These are phyloP conservation scores for Harpalus rufipes DNA, from an alignment of 2,888 invertebrate species.

Conservation along the genomic window DNA sequence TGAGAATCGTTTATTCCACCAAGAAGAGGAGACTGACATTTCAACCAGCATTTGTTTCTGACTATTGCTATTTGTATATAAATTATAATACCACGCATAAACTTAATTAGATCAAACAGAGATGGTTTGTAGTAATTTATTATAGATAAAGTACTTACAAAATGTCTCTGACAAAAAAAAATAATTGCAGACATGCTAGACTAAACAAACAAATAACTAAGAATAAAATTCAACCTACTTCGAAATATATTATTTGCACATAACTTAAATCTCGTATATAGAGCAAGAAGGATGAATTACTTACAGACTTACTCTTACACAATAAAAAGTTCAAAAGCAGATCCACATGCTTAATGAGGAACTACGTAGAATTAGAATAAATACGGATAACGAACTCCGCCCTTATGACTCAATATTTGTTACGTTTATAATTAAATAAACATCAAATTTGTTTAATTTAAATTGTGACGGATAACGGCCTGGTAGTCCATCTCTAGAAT, in stretches of 20 bases:
- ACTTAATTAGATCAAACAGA: slow-evolving; percentile 43
- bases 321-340: too few relatives aligned
- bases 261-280: too few relatives aligned
- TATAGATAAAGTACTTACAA: slow-evolving; percentile 21
- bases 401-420: too few relatives aligned
- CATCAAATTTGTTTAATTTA: too few relatives aligned
- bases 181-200: slow-evolving; percentile 11
- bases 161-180: slow-evolving; percentile 20
- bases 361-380: too few relatives aligned
- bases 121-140: slow-evolving; percentile 28
- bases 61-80: slow-evolving; percentile 28
- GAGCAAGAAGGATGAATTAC: too few relatives aligned
- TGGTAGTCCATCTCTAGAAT: too few relatives aligned
- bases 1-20: slow-evolving; percentile 66
- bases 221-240: not conserved
- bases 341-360: too few relatives aligned
- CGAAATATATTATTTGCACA: not conserved
- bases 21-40: slow-evolving; percentile 19
- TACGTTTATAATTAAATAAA: too few relatives aligned
- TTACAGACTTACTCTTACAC: too few relatives aligned
- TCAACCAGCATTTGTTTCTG: slow-evolving; percentile 32
- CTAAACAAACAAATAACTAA: slow-evolving; percentile 20
- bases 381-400: too few relatives aligned
- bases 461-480: too few relatives aligned
- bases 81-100: slow-evolving; percentile 8